Percentiles rank a stretch among this genome's conserved stretches.
These are phyloP conservation scores for Danaus melanippus DNA, from an alignment of 1,140 invertebrate genomes.

Conservation along the genomic window DNA sequence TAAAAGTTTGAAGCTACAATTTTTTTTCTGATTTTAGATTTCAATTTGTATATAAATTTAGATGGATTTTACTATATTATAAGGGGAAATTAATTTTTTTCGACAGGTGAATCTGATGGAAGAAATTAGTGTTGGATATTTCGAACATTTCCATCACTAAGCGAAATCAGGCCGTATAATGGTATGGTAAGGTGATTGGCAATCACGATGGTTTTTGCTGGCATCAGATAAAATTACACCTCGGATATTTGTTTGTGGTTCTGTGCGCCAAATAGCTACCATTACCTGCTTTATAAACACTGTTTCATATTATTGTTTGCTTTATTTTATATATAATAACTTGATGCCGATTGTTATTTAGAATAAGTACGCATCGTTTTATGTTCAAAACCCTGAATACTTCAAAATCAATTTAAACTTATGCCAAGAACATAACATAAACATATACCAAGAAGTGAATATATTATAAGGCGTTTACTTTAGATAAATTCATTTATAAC, in stretches of 20 bases:
- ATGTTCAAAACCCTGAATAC: too few relatives aligned
- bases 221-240: slow-evolving; percentile 47
- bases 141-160: slow-evolving; percentile 11
- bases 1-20: too few relatives aligned
- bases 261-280: slow-evolving; percentile 24
- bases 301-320: slow-evolving; percentile 18
- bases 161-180: slow-evolving; percentile 19
- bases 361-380: too few relatives aligned
- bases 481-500: too few relatives aligned
- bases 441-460: too few relatives aligned
- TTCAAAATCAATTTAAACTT: too few relatives aligned
- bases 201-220: slow-evolving; percentile 48
- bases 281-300: slow-evolving; percentile 9
- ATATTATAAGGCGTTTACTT: too few relatives aligned
- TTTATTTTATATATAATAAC: slow-evolving; percentile 15
- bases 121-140: too few relatives aligned
- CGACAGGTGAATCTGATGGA: too few relatives aligned
- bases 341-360: too few relatives aligned
- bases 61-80: background rate
- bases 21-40: background rate
- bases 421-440: too few relatives aligned
- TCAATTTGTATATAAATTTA: background rate
- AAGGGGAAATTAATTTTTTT: background rate
- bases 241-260: slow-evolving; percentile 45
- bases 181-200: slow-evolving; percentile 27